phyloP scores from a whole-genome alignment of 1,140 invertebrate species.

The Caerostris extrusa region DNA sequence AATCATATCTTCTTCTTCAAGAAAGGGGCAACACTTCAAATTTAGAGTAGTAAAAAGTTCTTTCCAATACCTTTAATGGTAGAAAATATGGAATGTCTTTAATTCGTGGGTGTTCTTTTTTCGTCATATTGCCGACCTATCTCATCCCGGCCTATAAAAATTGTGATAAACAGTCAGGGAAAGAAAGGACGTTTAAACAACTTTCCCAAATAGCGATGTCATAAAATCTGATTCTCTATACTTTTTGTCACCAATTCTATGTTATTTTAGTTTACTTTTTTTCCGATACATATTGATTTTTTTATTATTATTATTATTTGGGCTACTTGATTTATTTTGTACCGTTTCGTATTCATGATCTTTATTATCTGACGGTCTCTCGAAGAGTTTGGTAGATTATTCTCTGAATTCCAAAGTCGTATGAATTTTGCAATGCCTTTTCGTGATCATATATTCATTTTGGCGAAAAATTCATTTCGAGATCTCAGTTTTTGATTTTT shows the following conservation, averaged over 20 bases:
- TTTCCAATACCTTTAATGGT: not conserved
- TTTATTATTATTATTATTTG: not conserved
- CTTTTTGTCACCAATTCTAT: not conserved
- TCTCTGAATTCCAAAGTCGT: too few species aligned
- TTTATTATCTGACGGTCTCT: too few species aligned
- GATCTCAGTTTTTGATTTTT: too few species aligned
- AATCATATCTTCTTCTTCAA: too few species aligned
- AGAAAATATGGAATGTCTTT: constrained; percentile 14
- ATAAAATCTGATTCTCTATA: constrained; percentile 36
- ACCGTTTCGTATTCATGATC: too few species aligned
- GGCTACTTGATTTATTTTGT: too few species aligned
- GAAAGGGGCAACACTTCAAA: too few species aligned
- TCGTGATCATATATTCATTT: too few species aligned
- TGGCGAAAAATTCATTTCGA: too few species aligned
- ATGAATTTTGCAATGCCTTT: too few species aligned
- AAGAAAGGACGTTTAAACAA: constrained; percentile 23
- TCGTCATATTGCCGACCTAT: constrained; percentile 38
- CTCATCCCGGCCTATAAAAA: constrained; percentile 18
- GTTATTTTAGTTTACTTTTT: not conserved
- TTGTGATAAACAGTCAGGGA: constrained; percentile 15
- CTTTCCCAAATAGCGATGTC: constrained; percentile 38
- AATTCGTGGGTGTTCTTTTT: constrained; percentile 44
- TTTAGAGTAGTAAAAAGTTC: too few species aligned
- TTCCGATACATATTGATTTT: not conserved
- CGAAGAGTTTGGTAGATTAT: too few species aligned